Base-by-base conservation (phyloP, 2,888 invertebrate species). In the Liopterus haemorrhoidalis region DNA sequence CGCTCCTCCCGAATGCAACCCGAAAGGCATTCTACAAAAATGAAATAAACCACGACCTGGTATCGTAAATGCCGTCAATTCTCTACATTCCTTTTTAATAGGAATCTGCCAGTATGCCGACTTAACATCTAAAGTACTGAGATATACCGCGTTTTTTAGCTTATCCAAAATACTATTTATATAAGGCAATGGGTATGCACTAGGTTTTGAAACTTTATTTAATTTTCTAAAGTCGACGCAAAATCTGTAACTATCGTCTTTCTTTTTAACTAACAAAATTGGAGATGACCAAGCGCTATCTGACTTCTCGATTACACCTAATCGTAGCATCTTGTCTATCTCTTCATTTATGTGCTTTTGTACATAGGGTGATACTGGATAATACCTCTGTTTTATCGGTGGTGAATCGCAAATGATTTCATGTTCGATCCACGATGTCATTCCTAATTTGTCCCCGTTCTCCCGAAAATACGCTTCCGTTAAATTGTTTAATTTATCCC, bases 361-460 rank as follows among this genome's bases (percentile, higher is more conserved):
- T 39, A 48, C 25, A 2, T 31, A 32, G 1, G 44, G 48, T 15
- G 37, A 27, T 3, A 48, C 35, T 1, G 45, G 48, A 21, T 46
- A 48, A 18, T 48, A 46, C 12, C 45, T 22, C 27, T 45, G 48
- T 12, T 48, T 48, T n/a, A 50, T 48, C 1, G 50, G 47, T 4
- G 20, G 6, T 9, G 43, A 16, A 14, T 35, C 21, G 2, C 41
- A 42, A 8, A 31, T 27, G 8, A 49, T 49, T 20, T 44, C 31
- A 38, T 50, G 41, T 19, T 50, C 35, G 5, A 48, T 41, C 8
- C 27, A n/a, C 24, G 1, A 27, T 1, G 50, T 50, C 14, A 41
- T 41, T n/a, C 49, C 46, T 22, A 49, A 12, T n/a, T 20, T 35
- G 1, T 14, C 18, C 11, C 28, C 38, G n/a, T n/a, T n/a, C n/a